A percentile compares a stretch with the other conserved stretches of the same genome.
Conservation (phyloP, 2,888 invertebrate species). For the Neria commutata region DNA sequence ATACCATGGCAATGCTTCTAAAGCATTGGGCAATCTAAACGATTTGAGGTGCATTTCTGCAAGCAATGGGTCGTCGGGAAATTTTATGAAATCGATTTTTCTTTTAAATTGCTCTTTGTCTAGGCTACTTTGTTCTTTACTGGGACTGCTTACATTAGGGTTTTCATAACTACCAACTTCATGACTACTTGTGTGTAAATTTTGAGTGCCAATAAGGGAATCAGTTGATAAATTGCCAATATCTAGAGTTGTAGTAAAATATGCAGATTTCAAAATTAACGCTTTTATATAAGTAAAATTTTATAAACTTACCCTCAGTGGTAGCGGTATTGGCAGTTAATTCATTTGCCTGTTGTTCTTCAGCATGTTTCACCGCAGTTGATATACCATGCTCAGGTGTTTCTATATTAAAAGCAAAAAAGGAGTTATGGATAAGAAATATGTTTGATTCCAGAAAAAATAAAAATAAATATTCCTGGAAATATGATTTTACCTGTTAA, state of each 20-base stretch:
- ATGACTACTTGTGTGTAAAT: slow-evolving; percentile 38
- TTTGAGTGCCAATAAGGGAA: slow-evolving; percentile 45
- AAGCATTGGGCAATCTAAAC: slow-evolving; percentile 32
- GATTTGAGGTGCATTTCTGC: slow-evolving; percentile 49
- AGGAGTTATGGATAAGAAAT: neutral
- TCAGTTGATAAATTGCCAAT: slow-evolving; percentile 42
- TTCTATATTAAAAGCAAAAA: neutral
- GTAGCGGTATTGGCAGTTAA: neutral
- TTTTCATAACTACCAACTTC: slow-evolving; percentile 35
- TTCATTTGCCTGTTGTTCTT: neutral
- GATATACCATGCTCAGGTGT: neutral
- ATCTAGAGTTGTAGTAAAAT: slow-evolving; percentile 44
- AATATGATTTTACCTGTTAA: too few species aligned
- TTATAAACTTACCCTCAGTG: neutral
- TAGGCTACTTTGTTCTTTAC: neutral
- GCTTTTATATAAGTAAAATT: slow-evolving; percentile 29
- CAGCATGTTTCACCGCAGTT: neutral
- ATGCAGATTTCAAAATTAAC: slow-evolving; percentile 45
- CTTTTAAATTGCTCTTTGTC: neutral
- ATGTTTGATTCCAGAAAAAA: too few species aligned
- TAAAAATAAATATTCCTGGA: too few species aligned
- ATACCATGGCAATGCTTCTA: slow-evolving; percentile 36
- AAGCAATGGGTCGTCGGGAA: slow-evolving; percentile 40
- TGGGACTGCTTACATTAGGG: neutral
- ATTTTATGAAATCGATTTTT: slow-evolving; percentile 24